Evolutionary conservation across 2,797 vertebrate species (phyloP).

Genomic region (Danio albolineatus): DNA sequence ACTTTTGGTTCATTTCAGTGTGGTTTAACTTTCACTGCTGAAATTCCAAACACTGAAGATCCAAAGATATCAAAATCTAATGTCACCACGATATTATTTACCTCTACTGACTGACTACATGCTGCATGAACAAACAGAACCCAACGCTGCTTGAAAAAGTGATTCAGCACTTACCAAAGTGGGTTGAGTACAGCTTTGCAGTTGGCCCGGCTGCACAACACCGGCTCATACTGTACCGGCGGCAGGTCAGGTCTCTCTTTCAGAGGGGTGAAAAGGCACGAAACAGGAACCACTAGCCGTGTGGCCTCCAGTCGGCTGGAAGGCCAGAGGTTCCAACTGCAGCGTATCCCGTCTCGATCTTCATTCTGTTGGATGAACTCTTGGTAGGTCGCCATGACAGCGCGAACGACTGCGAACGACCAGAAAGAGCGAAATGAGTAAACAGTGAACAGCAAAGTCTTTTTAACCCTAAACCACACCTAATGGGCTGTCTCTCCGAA

Average conservation of each 20-base stretch:
- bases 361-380: slow-evolving; percentile 99
- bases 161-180: slow-evolving; percentile 86
- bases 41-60: too few species aligned
- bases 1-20: too few species aligned
- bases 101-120: neutral
- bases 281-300: slow-evolving; percentile 92
- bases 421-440: slow-evolving; percentile 15
- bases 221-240: slow-evolving; percentile 94
- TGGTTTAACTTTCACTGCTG: too few species aligned
- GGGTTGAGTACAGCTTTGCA: slow-evolving; percentile 98
- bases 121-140: slow-evolving; percentile 10
- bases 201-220: slow-evolving; percentile 91
- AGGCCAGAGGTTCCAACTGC: slow-evolving; percentile 99
- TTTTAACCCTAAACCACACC: slow-evolving; percentile 44
- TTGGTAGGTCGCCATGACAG: slow-evolving; percentile 89
- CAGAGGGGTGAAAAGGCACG: slow-evolving; percentile 94
- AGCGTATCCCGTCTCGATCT: slow-evolving; percentile 93
- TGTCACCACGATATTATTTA: neutral
- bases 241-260: slow-evolving; percentile 93
- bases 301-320: slow-evolving; percentile 95
- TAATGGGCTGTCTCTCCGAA: slow-evolving; percentile 24
- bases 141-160: neutral
- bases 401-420: slow-evolving; percentile 47
- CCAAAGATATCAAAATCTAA: neutral
- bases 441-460: neutral